These are phyloP conservation scores for Alauda arvensis DNA, from an alignment of 2,797 vertebrate genomes.

Conservation along the genomic window DNA sequence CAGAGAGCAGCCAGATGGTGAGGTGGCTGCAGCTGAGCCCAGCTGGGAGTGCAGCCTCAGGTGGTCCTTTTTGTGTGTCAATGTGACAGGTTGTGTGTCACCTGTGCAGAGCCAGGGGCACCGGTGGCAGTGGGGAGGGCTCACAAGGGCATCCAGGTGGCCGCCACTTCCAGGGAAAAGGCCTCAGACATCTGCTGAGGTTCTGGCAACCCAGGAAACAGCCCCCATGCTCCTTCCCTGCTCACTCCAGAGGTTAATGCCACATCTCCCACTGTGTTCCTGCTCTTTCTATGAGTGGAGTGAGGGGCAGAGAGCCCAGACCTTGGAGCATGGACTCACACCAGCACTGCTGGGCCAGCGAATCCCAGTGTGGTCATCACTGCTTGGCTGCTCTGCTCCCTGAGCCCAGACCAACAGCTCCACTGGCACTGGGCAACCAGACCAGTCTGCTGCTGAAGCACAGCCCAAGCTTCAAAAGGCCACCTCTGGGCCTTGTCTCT, in stretches of 20 bases:
- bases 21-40: neutral
- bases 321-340: neutral
- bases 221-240: rapidly evolving
- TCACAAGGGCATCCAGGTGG: neutral
- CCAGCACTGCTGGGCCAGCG: neutral
- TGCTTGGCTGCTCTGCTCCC: neutral
- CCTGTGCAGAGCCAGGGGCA: neutral
- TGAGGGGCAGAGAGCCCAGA: neutral
- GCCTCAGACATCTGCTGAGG: neutral
- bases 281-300: neutral
- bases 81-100: rapidly evolving
- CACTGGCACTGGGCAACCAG: neutral
- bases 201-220: rapidly evolving
- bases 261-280: neutral
- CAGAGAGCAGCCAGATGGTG: neutral
- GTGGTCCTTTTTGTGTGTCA: neutral
- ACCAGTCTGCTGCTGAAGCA: neutral
- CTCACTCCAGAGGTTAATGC: neutral
- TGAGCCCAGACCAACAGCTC: neutral
- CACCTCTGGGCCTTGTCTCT: neutral
- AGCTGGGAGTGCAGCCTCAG: neutral
- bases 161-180: neutral
- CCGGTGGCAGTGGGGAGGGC: neutral
- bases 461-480: neutral
- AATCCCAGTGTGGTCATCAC: neutral